phyloP scores from a whole-genome alignment of 2,797 vertebrate genomes.

The Helostoma temminkii region DNA sequence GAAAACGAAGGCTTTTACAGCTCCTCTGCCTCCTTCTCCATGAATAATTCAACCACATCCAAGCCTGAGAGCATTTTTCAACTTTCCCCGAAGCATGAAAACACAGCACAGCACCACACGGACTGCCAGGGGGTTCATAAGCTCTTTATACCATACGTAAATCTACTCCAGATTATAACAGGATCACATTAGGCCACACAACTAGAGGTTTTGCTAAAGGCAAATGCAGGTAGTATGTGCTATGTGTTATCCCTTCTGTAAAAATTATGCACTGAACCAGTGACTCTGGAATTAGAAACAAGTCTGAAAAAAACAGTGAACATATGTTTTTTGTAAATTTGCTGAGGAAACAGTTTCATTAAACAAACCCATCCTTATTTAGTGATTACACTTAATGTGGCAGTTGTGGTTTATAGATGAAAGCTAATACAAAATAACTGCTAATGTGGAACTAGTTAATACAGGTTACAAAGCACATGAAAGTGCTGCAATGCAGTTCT shows the following conservation, averaged over 20 bases:
- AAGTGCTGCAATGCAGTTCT: too few species aligned
- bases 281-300: constrained; percentile 6
- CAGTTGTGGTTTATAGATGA: neutral
- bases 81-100: constrained; percentile 69
- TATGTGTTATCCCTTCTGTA: constrained; percentile 4
- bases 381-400: neutral
- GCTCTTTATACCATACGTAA: constrained; percentile 58
- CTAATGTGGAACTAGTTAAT: neutral
- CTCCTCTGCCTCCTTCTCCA: constrained; percentile 55
- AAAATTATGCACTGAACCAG: constrained; percentile 4
- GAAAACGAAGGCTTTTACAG: constrained; percentile 69
- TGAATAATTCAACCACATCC: constrained; percentile 73
- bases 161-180: constrained; percentile 57
- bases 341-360: neutral
- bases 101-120: constrained; percentile 44
- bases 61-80: constrained; percentile 59
- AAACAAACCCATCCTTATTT: neutral
- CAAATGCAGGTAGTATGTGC: constrained; percentile 24
- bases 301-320: neutral
- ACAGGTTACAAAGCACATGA: neutral
- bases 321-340: neutral
- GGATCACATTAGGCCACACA: constrained; percentile 65
- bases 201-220: constrained; percentile 40
- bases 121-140: constrained; percentile 60
- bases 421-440: neutral